A percentile compares a stretch with the other conserved stretches of the same genome.
Conservation (phyloP, 2,797 vertebrate genomes). For the Hylomyscus alleni region DNA sequence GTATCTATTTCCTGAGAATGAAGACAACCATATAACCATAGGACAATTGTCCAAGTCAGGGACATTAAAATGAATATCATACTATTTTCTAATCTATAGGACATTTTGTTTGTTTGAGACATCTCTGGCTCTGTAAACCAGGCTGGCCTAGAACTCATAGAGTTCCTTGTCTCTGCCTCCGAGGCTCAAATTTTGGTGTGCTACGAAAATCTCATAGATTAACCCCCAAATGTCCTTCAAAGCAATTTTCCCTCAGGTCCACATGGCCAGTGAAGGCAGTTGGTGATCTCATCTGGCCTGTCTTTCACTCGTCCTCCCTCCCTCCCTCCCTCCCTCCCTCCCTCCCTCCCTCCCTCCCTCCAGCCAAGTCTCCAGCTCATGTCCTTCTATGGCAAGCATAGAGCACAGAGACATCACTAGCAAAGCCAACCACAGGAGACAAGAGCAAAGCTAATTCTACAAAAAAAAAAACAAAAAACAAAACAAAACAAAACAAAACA, state of each 20-base stretch:
- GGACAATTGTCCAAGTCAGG: neutral
- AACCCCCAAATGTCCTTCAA: neutral
- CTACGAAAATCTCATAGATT: neutral
- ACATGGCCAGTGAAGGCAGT: neutral
- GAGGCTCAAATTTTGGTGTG: neutral
- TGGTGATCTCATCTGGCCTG: neutral
- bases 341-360: neutral
- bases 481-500: no score
- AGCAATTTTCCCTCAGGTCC: neutral
- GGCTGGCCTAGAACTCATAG: neutral
- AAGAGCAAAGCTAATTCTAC: constrained; percentile 36
- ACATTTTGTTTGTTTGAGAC: neutral
- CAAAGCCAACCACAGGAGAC: neutral
- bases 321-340: no score
- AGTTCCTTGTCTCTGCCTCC: neutral
- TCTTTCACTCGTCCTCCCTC: neutral
- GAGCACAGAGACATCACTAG: neutral
- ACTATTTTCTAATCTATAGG: neutral
- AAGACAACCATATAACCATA: neutral
- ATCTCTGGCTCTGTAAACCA: neutral
- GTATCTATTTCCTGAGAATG: neutral
- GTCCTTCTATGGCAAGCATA: neutral
- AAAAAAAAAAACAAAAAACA: no score
- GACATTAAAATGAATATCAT: neutral
- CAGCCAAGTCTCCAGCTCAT: rapidly evolving